phyloP scores from a whole-genome alignment of 2,113 vertebrate species.

The Progne subis region DNA sequence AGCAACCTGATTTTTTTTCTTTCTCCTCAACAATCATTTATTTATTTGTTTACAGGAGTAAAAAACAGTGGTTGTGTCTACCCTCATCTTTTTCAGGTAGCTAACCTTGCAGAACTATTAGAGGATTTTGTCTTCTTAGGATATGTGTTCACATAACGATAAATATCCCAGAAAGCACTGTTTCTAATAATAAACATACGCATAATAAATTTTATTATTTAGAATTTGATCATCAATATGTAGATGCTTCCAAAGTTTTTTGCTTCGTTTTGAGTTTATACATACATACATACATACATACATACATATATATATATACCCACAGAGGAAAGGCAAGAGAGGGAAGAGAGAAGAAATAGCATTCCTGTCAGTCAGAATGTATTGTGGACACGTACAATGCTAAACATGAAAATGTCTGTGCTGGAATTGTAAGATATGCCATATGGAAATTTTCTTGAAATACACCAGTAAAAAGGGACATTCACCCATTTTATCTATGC shows the following conservation, averaged over 20 bases:
- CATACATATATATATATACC: too few species aligned
- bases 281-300: too few species aligned
- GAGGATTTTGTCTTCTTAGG: neutral
- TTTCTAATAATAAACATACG: neutral
- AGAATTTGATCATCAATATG: neutral
- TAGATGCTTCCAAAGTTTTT: neutral
- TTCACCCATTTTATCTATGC: neutral
- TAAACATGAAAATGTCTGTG: neutral
- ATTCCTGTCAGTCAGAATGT: neutral
- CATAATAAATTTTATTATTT: neutral
- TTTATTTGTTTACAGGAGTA: neutral
- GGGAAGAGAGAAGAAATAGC: neutral
- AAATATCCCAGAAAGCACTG: neutral
- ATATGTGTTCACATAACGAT: accelerated
- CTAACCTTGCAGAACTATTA: neutral
- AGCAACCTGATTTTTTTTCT: neutral
- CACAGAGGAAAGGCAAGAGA: neutral
- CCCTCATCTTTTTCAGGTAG: neutral
- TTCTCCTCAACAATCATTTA: neutral
- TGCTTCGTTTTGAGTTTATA: neutral
- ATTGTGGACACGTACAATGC: neutral
- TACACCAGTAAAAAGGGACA: neutral
- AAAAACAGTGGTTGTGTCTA: neutral
- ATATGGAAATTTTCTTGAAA: neutral
- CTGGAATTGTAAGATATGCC: neutral